Evolutionary conservation across 1,140 invertebrate species (phyloP), one percentile per base, ranked within the genome.

Genomic region (Zeugodacus cucurbitae): DNA sequence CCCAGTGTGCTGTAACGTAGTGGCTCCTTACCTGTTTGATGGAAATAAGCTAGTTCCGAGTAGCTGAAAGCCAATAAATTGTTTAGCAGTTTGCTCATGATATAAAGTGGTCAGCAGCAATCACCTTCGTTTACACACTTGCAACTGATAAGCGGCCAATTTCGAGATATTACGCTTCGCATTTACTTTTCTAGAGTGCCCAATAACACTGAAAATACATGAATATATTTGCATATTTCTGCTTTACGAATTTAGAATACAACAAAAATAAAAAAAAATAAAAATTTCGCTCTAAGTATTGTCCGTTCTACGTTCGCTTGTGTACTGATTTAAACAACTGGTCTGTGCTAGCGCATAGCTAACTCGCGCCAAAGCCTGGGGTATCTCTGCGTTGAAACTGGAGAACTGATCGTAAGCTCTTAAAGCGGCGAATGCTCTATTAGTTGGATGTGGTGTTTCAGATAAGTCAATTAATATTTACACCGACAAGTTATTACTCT

Each of bases 1-100:
- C 96, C 96, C 0, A 96, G 88, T 0, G 95, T 96, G 37, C 93
- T 89, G 17, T 94, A 91, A 22, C 92, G 88, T 6, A 97, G 89
- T 2, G 95, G 95, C 87, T 93, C 90, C n/a, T 90, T 89, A 32
- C 96, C 95, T 0, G 94, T 90, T 88, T 95, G 91, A 89, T 94
- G 94, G 74, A 88, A 86, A 62, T 89, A 89, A 37, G 86, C 87
- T 14, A 37, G 57, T 0, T 78, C n/a, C 11, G 58, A 41, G 14
- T 67, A 70, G 17, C 87, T 87, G 59, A 8, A 70, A 48, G 22
- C 7, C n/a, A 70, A 70, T 70, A 34, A 32, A 70, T 17, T 17
- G 10, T 70, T 29, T 26, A 62, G 29, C 26, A 20, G 5, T 11
- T 17, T 34, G 7, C 11, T n/a, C 10, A 32, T 1, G 7, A 29